A percentile compares a stretch with the other conserved stretches of the same genome.
Evolutionary conservation across 2,888 invertebrate genomes (phyloP).

Genomic region (Rhagonycha lutea): DNA sequence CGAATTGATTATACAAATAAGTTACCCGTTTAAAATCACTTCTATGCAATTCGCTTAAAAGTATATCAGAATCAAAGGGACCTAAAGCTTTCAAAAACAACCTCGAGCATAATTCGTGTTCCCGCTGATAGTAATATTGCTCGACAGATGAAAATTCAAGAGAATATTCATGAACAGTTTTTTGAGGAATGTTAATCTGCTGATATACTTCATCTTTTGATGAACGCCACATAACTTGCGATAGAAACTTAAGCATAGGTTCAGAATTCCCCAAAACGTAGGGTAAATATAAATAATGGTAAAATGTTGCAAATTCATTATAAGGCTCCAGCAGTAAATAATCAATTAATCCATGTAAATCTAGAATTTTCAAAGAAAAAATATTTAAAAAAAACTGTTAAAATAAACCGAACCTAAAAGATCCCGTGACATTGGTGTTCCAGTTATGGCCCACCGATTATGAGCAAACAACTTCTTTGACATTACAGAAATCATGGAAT

Average conservation of each 20-base stretch:
- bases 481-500: constrained; percentile 65
- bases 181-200: constrained; percentile 70
- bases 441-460: constrained; percentile 76
- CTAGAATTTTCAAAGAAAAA: constrained; percentile 49
- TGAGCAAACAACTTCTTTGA: constrained; percentile 61
- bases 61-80: constrained; percentile 53
- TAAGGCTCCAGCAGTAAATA: constrained; percentile 66
- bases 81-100: constrained; percentile 57
- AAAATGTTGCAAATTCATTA: constrained; percentile 59
- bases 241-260: constrained; percentile 59
- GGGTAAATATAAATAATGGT: constrained; percentile 57
- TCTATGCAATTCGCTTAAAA: constrained; percentile 57
- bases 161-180: constrained; percentile 62
- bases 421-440: constrained; percentile 61
- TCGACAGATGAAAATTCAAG: constrained; percentile 74
- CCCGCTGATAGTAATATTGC: constrained; percentile 71
- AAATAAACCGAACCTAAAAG: constrained; percentile 40
- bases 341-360: constrained; percentile 60
- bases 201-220: constrained; percentile 68
- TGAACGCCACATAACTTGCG: constrained; percentile 70
- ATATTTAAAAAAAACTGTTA: constrained; percentile 32
- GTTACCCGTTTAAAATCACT: constrained; percentile 52
- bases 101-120: constrained; percentile 59
- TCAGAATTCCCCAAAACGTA: constrained; percentile 55
- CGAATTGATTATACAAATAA: neutral